These are phyloP conservation scores for Lasioglossum calceatum DNA, from an alignment of 2,888 invertebrate species.

Conservation along the genomic window DNA sequence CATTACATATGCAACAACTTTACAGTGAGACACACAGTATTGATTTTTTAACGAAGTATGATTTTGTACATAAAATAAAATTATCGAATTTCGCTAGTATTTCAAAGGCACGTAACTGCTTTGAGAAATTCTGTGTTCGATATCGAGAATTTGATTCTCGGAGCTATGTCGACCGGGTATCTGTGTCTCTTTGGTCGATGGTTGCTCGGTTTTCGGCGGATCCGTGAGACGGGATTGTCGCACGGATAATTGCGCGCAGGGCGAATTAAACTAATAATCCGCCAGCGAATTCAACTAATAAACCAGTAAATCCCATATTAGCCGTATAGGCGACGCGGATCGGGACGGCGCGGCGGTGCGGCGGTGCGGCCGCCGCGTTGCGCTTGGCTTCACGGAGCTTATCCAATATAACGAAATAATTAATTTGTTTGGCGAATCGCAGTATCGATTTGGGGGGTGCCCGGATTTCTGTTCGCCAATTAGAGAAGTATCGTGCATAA, in stretches of 20 bases:
- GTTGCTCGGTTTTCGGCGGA: not conserved
- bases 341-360: not conserved
- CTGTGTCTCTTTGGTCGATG: not conserved
- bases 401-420: constrained; percentile 44
- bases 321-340: constrained; percentile 5
- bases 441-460: not conserved
- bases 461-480: constrained; percentile 9
- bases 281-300: constrained; percentile 44
- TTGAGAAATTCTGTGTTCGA: not conserved
- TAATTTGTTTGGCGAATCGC: constrained; percentile 27
- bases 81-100: not conserved
- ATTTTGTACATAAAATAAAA: not conserved
- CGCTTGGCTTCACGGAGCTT: constrained; percentile 18
- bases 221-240: constrained; percentile 7
- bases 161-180: not conserved
- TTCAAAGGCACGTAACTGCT: not conserved
- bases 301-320: constrained; percentile 41
- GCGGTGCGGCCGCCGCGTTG: not conserved
- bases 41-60: not conserved
- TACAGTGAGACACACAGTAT: not conserved
- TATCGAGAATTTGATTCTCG: constrained; percentile 9
- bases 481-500: not conserved
- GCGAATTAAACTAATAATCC: constrained; percentile 48
- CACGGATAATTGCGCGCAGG: constrained; percentile 6
- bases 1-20: no score